These are phyloP conservation scores for Otis tarda DNA, from an alignment of 2,113 vertebrate species.

Conservation along the genomic window DNA sequence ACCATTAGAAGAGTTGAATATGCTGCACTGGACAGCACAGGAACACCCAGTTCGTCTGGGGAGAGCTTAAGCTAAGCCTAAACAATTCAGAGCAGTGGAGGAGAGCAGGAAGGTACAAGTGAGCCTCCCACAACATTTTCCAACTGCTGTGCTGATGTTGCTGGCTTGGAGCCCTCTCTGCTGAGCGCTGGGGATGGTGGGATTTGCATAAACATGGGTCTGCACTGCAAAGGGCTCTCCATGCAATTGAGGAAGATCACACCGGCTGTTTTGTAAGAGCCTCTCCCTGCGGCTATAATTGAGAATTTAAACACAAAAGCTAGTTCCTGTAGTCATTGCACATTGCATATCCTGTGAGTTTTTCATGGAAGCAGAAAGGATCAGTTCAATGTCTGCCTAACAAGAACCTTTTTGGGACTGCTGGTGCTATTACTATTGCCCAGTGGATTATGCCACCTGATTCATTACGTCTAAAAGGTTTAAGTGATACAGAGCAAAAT, in stretches of 20 bases:
- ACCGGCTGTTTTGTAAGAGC: not conserved
- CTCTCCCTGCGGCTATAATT: not conserved
- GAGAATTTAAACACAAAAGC: not conserved
- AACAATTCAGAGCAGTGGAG: not conserved
- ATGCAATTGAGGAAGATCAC: not conserved
- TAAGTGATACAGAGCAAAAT: not conserved
- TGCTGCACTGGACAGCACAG: fast-evolving
- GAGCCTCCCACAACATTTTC: not conserved
- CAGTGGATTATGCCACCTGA: not conserved
- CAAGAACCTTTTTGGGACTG: not conserved
- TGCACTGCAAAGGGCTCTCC: not conserved
- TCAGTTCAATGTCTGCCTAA: not conserved
- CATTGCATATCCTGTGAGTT: not conserved
- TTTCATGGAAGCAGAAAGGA: not conserved
- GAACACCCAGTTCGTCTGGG: not conserved
- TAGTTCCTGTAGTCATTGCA: not conserved
- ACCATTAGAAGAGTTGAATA: not conserved
- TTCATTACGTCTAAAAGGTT: not conserved
- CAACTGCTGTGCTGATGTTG: not conserved
- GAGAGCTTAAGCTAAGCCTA: not conserved
- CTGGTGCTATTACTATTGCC: not conserved
- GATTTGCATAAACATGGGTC: not conserved
- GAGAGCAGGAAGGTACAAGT: not conserved
- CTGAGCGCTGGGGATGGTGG: fast-evolving
- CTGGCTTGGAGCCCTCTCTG: not conserved